Conservation (phyloP, 2,888 invertebrate species). For the Carcina quercana region DNA sequence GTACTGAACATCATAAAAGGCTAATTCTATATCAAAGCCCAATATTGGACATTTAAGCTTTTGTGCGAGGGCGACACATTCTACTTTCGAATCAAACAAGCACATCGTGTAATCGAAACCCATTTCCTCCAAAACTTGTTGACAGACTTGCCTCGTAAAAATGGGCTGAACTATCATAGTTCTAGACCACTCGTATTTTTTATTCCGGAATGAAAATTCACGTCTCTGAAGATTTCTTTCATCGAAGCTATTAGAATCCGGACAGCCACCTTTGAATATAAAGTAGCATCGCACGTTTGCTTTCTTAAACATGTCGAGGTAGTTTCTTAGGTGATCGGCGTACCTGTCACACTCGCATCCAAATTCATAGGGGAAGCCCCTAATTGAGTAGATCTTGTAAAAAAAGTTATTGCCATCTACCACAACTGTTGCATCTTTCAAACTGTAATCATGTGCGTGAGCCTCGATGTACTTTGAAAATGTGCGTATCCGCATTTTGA, state of each 20-base stretch:
- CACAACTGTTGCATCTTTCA: conserved; percentile 28
- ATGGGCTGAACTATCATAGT: conserved; percentile 22
- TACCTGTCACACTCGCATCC: conserved; percentile 33
- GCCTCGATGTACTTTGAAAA: conserved; percentile 3
- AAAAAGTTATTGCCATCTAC: conserved; percentile 35
- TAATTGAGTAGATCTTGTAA: conserved; percentile 20
- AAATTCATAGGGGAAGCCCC: conserved; percentile 16
- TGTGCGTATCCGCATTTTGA: conserved; percentile 15
- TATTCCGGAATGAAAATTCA: background rate
- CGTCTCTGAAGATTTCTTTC: conserved; percentile 7
- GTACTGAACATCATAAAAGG: conserved; percentile 28
- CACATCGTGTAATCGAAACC: conserved; percentile 25
- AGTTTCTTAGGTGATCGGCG: conserved; percentile 21
- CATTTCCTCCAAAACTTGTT: conserved; percentile 31
- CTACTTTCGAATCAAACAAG: conserved; percentile 24
- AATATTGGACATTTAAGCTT: conserved; percentile 31
- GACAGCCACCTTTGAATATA: conserved; percentile 36
- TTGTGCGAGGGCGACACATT: conserved; percentile 30
- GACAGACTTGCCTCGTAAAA: conserved; percentile 23
- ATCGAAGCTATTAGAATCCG: conserved; percentile 17
- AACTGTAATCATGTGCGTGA: conserved; percentile 2
- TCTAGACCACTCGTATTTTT: background rate
- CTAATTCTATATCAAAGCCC: conserved; percentile 29
- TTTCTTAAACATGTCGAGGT: conserved; percentile 24
- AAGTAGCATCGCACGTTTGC: conserved; percentile 32